phyloP scores from a whole-genome alignment of 2,113 vertebrate genomes.

The Chamaetylas fuelleborni region DNA sequence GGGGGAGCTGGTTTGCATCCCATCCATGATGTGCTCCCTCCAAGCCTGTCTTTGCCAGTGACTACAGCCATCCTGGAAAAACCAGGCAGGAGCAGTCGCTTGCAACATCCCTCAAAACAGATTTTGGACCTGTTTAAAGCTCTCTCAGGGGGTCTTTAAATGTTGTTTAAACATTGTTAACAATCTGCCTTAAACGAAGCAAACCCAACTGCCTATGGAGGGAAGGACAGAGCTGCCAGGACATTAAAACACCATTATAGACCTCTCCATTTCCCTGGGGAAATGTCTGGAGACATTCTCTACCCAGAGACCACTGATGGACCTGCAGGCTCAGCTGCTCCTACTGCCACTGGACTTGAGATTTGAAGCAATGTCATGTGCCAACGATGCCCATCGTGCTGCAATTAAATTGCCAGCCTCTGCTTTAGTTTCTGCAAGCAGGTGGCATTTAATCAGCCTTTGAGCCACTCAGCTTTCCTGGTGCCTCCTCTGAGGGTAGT shows the following conservation, averaged over 20 bases:
- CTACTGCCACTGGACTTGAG: neutral
- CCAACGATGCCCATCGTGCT: neutral
- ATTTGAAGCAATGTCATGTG: conserved; percentile 42
- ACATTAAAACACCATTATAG: neutral
- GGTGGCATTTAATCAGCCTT: conserved; percentile 35
- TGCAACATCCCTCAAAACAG: neutral
- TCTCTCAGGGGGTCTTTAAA: neutral
- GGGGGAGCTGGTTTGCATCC: neutral
- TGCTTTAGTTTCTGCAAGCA: neutral
- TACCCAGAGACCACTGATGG: neutral
- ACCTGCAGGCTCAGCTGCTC: neutral
- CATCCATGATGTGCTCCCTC: accelerated
- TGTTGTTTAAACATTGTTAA: neutral
- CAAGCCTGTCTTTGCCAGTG: neutral
- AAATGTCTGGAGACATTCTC: neutral
- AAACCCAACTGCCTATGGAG: neutral
- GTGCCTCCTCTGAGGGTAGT: neutral
- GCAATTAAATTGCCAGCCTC: conserved; percentile 46
- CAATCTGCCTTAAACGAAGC: neutral
- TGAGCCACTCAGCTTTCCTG: neutral
- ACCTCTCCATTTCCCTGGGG: neutral
- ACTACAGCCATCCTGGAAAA: accelerated
- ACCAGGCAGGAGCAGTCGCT: neutral
- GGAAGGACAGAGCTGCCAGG: neutral
- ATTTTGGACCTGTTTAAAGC: neutral